Base-by-base conservation (phyloP, 2,888 invertebrate genomes). In the Linnaemya tessellans region DNA sequence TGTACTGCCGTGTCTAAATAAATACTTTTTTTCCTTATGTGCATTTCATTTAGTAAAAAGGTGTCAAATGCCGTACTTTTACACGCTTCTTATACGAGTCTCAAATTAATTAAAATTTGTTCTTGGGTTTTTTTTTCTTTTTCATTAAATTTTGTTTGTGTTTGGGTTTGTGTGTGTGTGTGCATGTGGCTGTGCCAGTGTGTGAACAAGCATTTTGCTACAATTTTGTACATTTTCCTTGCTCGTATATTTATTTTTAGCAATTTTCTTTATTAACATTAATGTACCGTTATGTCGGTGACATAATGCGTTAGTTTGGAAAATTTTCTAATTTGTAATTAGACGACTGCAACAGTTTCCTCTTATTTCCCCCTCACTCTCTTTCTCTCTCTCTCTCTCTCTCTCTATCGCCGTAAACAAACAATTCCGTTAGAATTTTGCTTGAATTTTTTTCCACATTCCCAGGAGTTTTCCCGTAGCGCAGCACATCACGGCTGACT, bases 41-140 rank as follows among this genome's bases (percentile, higher is more conserved):
- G 46, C 64, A 80, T 60, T 82, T 65, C 70, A 67, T 70, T 71
- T 71, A 71, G 79, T 71, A 80, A 80, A 79, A 80, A 85, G 85
- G 85, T 85, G 85, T 82, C 85, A 85, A 85, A 82, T 82, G 82
- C 75, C 79, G 71, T 79, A 79, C 60, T 49, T 84, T 65, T 84
- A 18, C 56, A 70, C 54, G 70, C 65, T 62, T 30, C 75, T 78
- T 79, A 81, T 81, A 78, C 64, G 56, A 78, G 56, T 84, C 82
- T 85, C 82, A 79, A 85, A 85, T 85, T 85, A 85, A 85, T 85
- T 85, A 85, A 85, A 85, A 85, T 82, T 82, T 77, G 68, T 70
- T 41, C 62, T 30, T 30, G 2, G 2, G 41, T 51, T 60, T 20
- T 54, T 51, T 35, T 11, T 15, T 11, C 11, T 1, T 18, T 18